Base-by-base conservation (phyloP, 2,888 invertebrate species). In the Drosophila helvetica region DNA sequence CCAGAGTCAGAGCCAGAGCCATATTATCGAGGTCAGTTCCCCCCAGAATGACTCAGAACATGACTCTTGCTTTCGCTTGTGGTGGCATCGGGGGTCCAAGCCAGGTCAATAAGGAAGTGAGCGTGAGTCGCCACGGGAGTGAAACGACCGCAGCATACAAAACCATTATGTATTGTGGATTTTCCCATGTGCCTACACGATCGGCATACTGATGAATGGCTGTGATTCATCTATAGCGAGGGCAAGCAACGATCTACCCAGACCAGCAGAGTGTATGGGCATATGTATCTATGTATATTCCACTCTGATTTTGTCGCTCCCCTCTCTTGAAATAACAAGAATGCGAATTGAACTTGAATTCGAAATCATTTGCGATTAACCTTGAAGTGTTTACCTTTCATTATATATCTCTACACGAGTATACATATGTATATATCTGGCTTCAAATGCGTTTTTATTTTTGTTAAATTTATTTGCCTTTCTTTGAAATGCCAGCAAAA, bases 311-410 rank as follows among this genome's bases (percentile, higher is more conserved):
- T 38, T 25, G 33, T n/a, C 6, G 19, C 18, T 10, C 17, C 53
- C 59, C 38, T 22, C 25, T 60, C n/a, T 42, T 12, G 10, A 17
- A 46, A 66, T 71, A 46, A 58, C 46, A 63, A 83, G 86, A 83
- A 88, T 78, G 64, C 65, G 79, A 88, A 68, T 80, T 86, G 84
- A 88, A 83, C 83, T 84, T 84, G 84, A 88, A 88, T 70, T 86
- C 66, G 60, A 75, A 69, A 71, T 54, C 70, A 38, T 25, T 66
- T 69, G 25, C 69, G 57, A 43, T 46, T 74, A 65, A 79, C 82
- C 87, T 87, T 82, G 82, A 62, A 56, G 22, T 45, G 53, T 53
- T 50, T 64, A 22, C 47, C 53, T 33, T 53, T 52, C 43, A 38
- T 67, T 46, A 42, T 55, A 46, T 27, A 27, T 38, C 30, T 30